Base-by-base conservation (phyloP, 2,113 vertebrate species). In the Xiphorhynchus elegans region DNA sequence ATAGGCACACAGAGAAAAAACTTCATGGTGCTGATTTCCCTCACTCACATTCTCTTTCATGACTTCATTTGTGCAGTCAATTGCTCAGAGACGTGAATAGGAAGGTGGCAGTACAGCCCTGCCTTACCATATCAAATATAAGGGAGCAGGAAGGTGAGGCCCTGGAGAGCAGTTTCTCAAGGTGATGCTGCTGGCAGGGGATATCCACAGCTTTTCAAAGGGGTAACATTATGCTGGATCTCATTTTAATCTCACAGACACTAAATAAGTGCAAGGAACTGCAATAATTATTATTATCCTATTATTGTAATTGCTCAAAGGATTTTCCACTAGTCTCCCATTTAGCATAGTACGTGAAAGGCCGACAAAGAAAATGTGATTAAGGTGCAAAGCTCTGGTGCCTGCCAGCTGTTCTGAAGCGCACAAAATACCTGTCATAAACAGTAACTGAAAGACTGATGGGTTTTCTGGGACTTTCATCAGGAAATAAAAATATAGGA, bases 271-370 rank as follows among this genome's bases (percentile, higher is more conserved):
- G 67, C 53, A 96, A 44, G 28, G 53, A 92, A 89, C 63, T 95
- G 79, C 80, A 88, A 84, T 95, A 89, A 89, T 85, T 70, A 80
- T 90, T 93, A 91, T 96, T 91, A 95, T 85, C 77, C 84, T 68
- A 88, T 92, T 95, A 95, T 23, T 95, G 70, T 74, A 96, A 96
- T 83, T 95, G 87, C 84, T 95, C 50, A 70, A 66, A 95, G 90
- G 74, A 95, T 91, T 96, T 94, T 95, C 93, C 93, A 66, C 69
- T 83, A 74, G 81, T 77, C 50, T 95, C 63, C 59, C 81, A 58
- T 96, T 95, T 82, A 96, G 69, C 60, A 68, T 5, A 78, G 77
- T 25, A 93, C 75, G 44, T 68, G 72, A 87, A 96, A 85, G 52
- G 20, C 77, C 87, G 94, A 90, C 70, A 93, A 95, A 93, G 85